phyloP scores from a whole-genome alignment of 2,888 invertebrate species.

The Scotopteryx bipunctaria region DNA sequence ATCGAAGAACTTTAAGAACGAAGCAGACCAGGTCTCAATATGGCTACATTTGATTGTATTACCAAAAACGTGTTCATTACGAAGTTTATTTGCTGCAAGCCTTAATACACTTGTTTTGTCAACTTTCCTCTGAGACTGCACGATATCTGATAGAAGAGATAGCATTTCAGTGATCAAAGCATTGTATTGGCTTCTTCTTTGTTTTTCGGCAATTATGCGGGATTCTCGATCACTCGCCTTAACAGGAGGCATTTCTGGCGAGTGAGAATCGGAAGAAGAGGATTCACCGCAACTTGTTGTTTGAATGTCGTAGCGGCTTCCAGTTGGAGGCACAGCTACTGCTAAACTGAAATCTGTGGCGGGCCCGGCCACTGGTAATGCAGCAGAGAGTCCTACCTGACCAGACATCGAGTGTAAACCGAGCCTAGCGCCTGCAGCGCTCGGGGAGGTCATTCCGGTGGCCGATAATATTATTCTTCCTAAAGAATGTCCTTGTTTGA shows the following conservation, averaged over 20 bases:
- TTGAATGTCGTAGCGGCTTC: conserved; percentile 52
- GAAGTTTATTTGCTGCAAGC: conserved; percentile 92
- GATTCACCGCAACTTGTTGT: conserved; percentile 62
- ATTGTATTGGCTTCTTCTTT: conserved; percentile 94
- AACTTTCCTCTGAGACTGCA: conserved; percentile 91
- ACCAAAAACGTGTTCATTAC: conserved; percentile 89
- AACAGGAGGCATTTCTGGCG: conserved; percentile 65
- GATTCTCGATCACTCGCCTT: conserved; percentile 90
- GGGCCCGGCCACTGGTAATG: conserved; percentile 35
- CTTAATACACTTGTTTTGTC: conserved; percentile 96
- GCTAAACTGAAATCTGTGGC: conserved; percentile 57
- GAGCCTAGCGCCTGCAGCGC: conserved; percentile 53
- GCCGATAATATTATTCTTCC: conserved; percentile 43
- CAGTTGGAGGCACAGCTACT: conserved; percentile 52
- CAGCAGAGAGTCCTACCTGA: conserved; percentile 47
- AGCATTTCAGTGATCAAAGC: conserved; percentile 92
- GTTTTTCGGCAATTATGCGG: conserved; percentile 95
- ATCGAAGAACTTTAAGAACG: conserved; percentile 85
- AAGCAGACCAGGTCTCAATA: conserved; percentile 77
- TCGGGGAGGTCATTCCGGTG: conserved; percentile 61
- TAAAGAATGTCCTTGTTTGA: conserved; percentile 51
- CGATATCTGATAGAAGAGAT: conserved; percentile 91
- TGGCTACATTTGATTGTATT: conserved; percentile 77
- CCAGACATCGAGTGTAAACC: conserved; percentile 54
- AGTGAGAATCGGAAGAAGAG: conserved; percentile 70